Percentiles rank a stretch among this genome's conserved stretches.
Evolutionary conservation across 1,140 invertebrate genomes (phyloP).

Genomic region (Drosophila pruinosa): DNA sequence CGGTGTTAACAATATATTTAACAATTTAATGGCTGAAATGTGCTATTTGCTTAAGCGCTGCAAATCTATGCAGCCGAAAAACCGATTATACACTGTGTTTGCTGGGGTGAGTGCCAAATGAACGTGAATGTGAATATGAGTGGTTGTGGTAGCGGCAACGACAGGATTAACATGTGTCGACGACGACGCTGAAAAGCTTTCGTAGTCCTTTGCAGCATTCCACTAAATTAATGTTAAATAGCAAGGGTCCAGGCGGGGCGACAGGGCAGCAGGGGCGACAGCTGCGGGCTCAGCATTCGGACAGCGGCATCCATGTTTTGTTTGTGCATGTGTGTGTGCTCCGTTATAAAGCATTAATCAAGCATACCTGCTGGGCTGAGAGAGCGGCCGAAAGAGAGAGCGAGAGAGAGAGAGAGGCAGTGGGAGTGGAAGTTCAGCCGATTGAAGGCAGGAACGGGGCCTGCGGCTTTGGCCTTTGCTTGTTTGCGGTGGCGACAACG

Average conservation of each 20-base stretch:
- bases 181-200: constrained; percentile 63
- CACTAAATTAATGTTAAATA: constrained; percentile 80
- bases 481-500: constrained; percentile 75
- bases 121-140: constrained; percentile 16
- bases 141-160: constrained; percentile 37
- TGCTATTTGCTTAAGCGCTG: constrained; percentile 1
- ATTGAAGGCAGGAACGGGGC: not conserved
- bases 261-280: not conserved
- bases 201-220: constrained; percentile 60
- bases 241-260: constrained; percentile 23
- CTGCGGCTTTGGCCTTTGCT: constrained; percentile 71
- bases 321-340: constrained; percentile 41
- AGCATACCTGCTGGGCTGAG: constrained; percentile 74
- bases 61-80: constrained; percentile 9
- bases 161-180: constrained; percentile 74
- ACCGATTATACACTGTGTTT: not conserved
- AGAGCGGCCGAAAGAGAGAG: constrained; percentile 4
- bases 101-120: constrained; percentile 7
- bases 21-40: constrained; percentile 1
- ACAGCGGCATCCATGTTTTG: constrained; percentile 43
- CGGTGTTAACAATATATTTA: not conserved
- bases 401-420: not conserved
- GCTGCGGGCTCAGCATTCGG: constrained; percentile 33
- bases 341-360: constrained; percentile 81
- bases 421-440: constrained; percentile 1